Base-by-base conservation (phyloP, 2,797 vertebrate genomes). In the Podarcis siculus region DNA sequence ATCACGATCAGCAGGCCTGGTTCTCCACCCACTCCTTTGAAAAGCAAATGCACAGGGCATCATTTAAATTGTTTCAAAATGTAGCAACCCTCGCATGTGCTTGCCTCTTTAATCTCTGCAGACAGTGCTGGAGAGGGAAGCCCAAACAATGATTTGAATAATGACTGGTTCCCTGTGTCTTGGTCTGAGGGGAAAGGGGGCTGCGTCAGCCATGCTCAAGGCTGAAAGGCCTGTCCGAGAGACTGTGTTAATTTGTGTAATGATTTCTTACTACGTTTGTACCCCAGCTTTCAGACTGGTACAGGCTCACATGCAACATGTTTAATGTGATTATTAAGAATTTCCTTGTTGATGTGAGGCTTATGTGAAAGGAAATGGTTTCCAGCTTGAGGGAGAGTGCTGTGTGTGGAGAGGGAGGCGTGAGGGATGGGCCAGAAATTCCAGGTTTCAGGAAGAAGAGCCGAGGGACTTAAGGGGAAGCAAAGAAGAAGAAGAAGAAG, bases 1-100 rank as follows among this genome's bases (percentile, higher is more conserved):
- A 87, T 91, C 85, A 94, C 0, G 42, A 42, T 42, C 42, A 42
- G 8, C 8, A 42, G 42, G 92, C 90, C 92, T 86, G 75, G 85
- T 93, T 92, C 84, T 55, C 17, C 19, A 30, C 30, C 64, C 78
- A 2, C 87, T 91, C 84, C 80, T 91, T 92, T 30, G 45, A 87
- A 79, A 76, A 92, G 86, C 39, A 91, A 93, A 93, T 73, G 92
- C 81, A 86, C 55, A 64, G 73, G 67, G 83, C 90, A 0, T 75
- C 58, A 25, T 87, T 91, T 92, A 92, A 95, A 94, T 93, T 93
- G 66, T 86, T 89, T 78, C 10, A 1, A 13, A 55, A 78, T 86
- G 81, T 90, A 37, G 89, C 42, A 85, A 84, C 30, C 37, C 86
- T 85, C 69, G 21, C 67, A 75, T n/a, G 5, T 58, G 61, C 23